Percentiles rank a stretch among this genome's conserved stretches.
Evolutionary conservation across 1,140 invertebrate species (phyloP).

Genomic region (Microplitis mediator): DNA sequence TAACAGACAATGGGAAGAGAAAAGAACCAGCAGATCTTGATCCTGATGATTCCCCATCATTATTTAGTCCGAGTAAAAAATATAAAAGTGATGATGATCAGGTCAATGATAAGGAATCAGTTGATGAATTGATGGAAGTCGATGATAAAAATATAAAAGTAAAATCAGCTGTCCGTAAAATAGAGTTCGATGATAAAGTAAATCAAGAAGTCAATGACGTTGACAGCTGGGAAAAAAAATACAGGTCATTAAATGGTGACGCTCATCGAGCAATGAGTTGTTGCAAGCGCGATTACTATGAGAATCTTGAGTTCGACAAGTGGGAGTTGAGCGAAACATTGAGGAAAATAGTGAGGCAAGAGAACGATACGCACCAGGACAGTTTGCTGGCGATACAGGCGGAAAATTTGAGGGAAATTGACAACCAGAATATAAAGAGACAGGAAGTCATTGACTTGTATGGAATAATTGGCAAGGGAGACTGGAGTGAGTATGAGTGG

Average conservation of each 20-base stretch:
- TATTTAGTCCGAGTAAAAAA: conserved; percentile 12
- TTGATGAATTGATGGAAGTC: not conserved
- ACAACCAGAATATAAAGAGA: conserved; percentile 59
- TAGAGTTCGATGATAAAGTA: not conserved
- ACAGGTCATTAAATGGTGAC: conserved; percentile 51
- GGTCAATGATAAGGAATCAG: conserved; percentile 1
- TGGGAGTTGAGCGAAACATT: conserved; percentile 53
- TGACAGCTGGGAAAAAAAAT: conserved; percentile 40
- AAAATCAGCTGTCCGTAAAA: not conserved
- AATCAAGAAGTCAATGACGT: conserved; percentile 9
- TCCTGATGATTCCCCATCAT: not conserved
- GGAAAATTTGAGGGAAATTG: conserved; percentile 61
- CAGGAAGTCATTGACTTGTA: conserved; percentile 55
- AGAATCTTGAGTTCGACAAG: conserved; percentile 55
- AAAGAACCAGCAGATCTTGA: conserved; percentile 14
- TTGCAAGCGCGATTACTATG: conserved; percentile 51
- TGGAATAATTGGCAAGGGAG: conserved; percentile 42
- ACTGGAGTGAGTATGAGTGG: conserved; percentile 58
- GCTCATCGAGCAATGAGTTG: conserved; percentile 56
- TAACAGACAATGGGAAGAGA: not conserved
- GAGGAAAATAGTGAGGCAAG: conserved; percentile 50
- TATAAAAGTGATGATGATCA: conserved; percentile 19
- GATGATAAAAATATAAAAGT: not conserved
- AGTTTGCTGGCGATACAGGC: conserved; percentile 54
- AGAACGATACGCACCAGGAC: conserved; percentile 54